Evolutionary conservation across 2,113 vertebrate species (phyloP).

Genomic region (Pseudolaguvia tuberculata): DNA sequence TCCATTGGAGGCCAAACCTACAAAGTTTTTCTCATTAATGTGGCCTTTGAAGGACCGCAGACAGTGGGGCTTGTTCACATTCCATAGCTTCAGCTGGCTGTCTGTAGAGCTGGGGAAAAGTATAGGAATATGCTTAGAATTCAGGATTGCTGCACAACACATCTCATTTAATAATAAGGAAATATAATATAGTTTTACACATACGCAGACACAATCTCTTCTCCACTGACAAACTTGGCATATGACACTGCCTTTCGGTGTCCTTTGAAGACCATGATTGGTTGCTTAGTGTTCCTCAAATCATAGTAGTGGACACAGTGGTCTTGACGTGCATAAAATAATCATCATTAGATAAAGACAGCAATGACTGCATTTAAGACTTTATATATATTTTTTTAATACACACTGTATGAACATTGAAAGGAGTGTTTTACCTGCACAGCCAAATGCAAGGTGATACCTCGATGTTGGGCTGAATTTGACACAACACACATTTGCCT

Average conservation of each 20-base stretch:
- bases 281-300: constrained; percentile 97
- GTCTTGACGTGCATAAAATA: constrained; percentile 66
- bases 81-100: constrained; percentile 98
- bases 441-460: constrained; percentile 97
- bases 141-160: not conserved
- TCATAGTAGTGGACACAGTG: constrained; percentile 99
- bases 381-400: too few species aligned
- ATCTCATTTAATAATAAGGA: too few species aligned
- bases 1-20: constrained; percentile 93
- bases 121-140: not conserved
- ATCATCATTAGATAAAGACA: not conserved
- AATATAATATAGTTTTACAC: constrained; percentile 63
- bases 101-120: constrained; percentile 83
- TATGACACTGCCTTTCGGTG: constrained; percentile 98
- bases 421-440: constrained; percentile 78
- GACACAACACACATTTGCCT: constrained; percentile 97
- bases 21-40: constrained; percentile 99
- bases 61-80: constrained; percentile 95
- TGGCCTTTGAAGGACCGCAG: constrained; percentile 98
- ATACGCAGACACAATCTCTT: constrained; percentile 98
- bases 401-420: not conserved
- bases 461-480: constrained; percentile 97
- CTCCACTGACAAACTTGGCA: constrained; percentile 96
- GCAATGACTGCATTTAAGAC: not conserved
- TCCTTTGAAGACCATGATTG: constrained; percentile 99